Evolutionary conservation across 2,113 vertebrate species (phyloP).

Genomic region (Verasper variegatus): DNA sequence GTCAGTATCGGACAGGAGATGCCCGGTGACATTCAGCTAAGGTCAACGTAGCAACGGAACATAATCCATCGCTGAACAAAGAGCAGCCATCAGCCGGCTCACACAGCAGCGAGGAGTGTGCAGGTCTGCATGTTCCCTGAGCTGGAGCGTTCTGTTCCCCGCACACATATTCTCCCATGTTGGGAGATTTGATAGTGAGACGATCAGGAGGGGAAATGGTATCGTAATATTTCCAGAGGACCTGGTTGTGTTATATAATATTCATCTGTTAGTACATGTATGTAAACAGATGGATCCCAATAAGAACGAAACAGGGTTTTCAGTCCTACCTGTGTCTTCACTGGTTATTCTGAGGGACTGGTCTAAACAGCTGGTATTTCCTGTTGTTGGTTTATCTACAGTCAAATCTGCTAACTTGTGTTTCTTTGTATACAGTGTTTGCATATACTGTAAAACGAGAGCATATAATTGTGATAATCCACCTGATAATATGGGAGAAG

Average conservation of each 20-base stretch:
- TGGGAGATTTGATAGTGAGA: conserved; percentile 41
- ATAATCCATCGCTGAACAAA: conserved; percentile 65
- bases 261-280: too few species aligned
- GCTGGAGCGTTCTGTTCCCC: conserved; percentile 52
- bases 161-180: not conserved
- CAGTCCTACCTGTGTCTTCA: too few species aligned
- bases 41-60: conserved; percentile 68
- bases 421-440: too few species aligned
- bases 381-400: too few species aligned
- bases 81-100: conserved; percentile 45
- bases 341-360: too few species aligned
- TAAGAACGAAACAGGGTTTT: too few species aligned
- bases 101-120: conserved; percentile 45
- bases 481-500: not conserved
- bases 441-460: too few species aligned
- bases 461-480: not conserved
- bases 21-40: conserved; percentile 74
- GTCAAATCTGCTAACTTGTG: too few species aligned
- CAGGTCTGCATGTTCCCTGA: conserved; percentile 46
- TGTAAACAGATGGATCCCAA: too few species aligned
- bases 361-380: too few species aligned
- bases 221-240: too few species aligned
- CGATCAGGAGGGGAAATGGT: not conserved
- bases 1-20: conserved; percentile 71
- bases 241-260: too few species aligned